Evolutionary conservation across 2,113 vertebrate genomes (phyloP).

Genomic region (Elgaria multicarinata): DNA sequence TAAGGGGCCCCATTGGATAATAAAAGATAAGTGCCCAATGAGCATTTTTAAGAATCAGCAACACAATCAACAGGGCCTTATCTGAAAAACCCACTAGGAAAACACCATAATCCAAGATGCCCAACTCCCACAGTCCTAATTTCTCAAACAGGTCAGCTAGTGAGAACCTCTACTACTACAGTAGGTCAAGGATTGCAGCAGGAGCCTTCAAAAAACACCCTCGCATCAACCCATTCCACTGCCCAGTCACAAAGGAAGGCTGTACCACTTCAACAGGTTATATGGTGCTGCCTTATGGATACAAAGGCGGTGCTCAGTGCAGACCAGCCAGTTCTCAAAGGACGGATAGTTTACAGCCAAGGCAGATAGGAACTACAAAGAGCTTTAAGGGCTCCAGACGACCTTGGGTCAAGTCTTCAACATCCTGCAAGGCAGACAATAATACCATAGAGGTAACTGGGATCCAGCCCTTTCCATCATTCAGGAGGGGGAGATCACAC

Average conservation of each 20-base stretch:
- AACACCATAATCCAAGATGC: accelerated
- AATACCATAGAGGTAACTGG: not conserved
- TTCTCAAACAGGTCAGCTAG: not conserved
- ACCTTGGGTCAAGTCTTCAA: not conserved
- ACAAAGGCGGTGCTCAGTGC: not conserved
- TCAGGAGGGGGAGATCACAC: accelerated
- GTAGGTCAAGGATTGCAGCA: conserved; percentile 12
- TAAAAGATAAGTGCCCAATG: not conserved
- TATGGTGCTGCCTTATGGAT: too few relatives aligned
- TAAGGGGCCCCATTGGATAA: not conserved
- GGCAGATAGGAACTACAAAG: not conserved
- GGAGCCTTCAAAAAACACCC: not conserved
- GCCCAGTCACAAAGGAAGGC: not conserved
- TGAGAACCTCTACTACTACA: not conserved
- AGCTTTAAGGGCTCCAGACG: too few relatives aligned
- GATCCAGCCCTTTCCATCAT: not conserved
- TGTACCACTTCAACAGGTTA: too few relatives aligned
- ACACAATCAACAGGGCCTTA: not conserved
- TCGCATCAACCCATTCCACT: not conserved
- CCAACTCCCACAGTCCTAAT: not conserved
- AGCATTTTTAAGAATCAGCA: not conserved
- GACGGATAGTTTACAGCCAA: not conserved
- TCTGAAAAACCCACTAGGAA: not conserved
- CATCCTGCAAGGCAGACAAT: accelerated
- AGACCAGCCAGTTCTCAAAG: not conserved